phyloP scores from a whole-genome alignment of 2,888 invertebrate species.

The Ptychoptera contaminata region DNA sequence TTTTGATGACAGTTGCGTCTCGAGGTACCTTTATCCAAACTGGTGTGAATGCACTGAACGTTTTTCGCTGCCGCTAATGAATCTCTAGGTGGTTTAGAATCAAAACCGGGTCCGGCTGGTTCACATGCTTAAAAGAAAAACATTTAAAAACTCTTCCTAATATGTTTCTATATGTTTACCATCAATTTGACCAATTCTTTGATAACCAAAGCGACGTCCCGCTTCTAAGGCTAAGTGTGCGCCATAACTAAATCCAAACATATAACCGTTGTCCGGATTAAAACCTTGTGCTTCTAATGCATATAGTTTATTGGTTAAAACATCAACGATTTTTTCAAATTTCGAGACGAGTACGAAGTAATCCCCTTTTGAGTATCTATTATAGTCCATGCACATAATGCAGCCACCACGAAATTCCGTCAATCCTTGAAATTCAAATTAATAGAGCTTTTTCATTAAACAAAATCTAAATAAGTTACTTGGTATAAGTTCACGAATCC shows the following conservation, averaged over 20 bases:
- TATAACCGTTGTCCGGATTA: constrained; percentile 12
- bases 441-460: too few relatives aligned
- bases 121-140: constrained; percentile 12
- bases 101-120: constrained; percentile 16
- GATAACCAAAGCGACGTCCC: constrained; percentile 12
- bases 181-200: constrained; percentile 14
- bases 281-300: constrained; percentile 12
- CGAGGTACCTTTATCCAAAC: constrained; percentile 14
- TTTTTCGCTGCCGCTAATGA: constrained; percentile 14
- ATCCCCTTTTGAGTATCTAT: constrained; percentile 11
- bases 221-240: constrained; percentile 15
- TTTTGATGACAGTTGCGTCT: constrained; percentile 16
- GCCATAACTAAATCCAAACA: constrained; percentile 17
- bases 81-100: constrained; percentile 9
- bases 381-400: constrained; percentile 17
- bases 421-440: constrained; percentile 9
- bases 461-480: constrained; percentile 9
- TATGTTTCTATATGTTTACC: constrained; percentile 7
- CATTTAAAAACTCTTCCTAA: background rate
- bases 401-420: constrained; percentile 14
- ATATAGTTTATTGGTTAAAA: constrained; percentile 12
- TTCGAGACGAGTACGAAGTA: constrained; percentile 13
- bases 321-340: constrained; percentile 10
- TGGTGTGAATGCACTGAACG: constrained; percentile 17
- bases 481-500: constrained; percentile 12